Percentiles rank a stretch among this genome's conserved stretches.
Conservation (phyloP, 2,113 vertebrate genomes). For the Petrocephalus microphthalmus region DNA sequence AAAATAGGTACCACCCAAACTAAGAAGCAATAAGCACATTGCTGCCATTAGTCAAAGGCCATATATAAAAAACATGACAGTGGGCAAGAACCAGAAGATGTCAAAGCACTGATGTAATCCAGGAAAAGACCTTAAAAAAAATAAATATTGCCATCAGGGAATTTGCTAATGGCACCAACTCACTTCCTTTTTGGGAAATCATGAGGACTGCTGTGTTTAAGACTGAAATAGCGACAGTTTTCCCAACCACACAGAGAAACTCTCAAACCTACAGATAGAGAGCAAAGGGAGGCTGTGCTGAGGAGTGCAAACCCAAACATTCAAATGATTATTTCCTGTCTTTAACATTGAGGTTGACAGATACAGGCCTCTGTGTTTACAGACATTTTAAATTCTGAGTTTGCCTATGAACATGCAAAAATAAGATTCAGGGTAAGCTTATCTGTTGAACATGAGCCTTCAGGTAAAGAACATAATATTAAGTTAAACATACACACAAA, state of each 20-base stretch:
- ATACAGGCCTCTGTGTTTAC: not conserved
- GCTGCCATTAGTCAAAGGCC: not conserved
- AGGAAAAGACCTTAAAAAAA: not conserved
- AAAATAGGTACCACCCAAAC: not conserved
- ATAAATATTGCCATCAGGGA: not conserved
- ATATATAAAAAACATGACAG: not conserved
- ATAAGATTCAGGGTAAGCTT: not conserved
- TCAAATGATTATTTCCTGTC: not conserved
- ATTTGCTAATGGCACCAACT: not conserved
- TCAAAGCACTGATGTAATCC: not conserved
- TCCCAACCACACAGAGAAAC: not conserved
- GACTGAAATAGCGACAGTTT: not conserved
- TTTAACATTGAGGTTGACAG: not conserved
- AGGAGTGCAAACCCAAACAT: not conserved
- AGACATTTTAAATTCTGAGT: not conserved
- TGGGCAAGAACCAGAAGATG: not conserved
- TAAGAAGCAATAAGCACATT: not conserved
- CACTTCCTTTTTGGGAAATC: not conserved
- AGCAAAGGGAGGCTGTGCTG: not conserved
- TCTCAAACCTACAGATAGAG: not conserved
- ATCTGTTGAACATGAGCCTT: not conserved
- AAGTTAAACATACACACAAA: not conserved
- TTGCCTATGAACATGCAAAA: not conserved
- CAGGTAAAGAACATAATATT: not conserved
- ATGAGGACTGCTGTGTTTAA: not conserved